Conservation (phyloP, 2,888 invertebrate species). For the Ophonus ardosiacus region DNA sequence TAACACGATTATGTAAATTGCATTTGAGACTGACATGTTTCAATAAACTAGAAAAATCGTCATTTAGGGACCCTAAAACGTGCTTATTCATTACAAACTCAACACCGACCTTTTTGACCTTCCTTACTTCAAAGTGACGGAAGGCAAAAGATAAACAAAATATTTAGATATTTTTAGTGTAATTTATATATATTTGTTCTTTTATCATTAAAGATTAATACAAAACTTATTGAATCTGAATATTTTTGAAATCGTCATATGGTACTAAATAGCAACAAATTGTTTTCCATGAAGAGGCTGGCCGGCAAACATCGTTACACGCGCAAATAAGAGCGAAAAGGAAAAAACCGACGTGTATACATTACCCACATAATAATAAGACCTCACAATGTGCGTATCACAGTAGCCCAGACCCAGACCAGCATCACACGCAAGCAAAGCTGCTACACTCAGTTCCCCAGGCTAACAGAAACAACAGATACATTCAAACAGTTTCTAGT, state of each 20-base stretch:
- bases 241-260: constrained; percentile 2
- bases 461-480: neutral
- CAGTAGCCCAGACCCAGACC: constrained; percentile 26
- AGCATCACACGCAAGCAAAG: constrained; percentile 34
- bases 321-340: constrained; percentile 32
- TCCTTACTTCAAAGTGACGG: too few species aligned
- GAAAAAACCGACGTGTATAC: constrained; percentile 47
- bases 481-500: neutral
- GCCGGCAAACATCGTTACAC: constrained; percentile 30
- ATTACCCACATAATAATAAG: constrained; percentile 61
- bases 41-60: too few species aligned
- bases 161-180: too few species aligned
- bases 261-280: constrained; percentile 33
- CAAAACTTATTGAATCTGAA: neutral
- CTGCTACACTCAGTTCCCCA: constrained; percentile 13
- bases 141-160: too few species aligned
- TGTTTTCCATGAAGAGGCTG: constrained; percentile 4
- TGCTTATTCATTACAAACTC: too few species aligned
- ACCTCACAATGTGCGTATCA: constrained; percentile 61
- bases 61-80: too few species aligned
- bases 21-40: too few species aligned
- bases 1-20: too few species aligned
- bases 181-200: neutral
- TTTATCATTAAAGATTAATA: constrained; percentile 5
- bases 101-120: too few species aligned